A percentile compares a stretch with the other conserved stretches of the same genome.
phyloP scores from a whole-genome alignment of 2,797 vertebrate genomes.

The Setipinna tenuifilis region DNA sequence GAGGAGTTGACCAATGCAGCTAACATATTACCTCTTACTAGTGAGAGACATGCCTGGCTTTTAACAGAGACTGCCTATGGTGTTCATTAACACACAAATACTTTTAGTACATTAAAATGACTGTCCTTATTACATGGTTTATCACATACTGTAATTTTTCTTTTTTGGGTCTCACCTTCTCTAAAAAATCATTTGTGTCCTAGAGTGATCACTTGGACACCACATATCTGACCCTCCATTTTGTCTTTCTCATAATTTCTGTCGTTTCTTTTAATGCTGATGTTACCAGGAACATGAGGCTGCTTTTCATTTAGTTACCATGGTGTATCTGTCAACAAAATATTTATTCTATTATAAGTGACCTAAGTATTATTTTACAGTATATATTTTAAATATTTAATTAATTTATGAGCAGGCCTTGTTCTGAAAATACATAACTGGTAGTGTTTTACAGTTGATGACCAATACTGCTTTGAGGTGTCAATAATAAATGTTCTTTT shows the following conservation, averaged over 20 bases:
- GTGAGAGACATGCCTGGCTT: background rate
- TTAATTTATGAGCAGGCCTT: background rate
- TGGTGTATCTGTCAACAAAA: background rate
- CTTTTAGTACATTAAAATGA: background rate
- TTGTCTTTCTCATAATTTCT: background rate
- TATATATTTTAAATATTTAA: background rate
- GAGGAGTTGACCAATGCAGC: background rate
- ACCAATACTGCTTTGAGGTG: background rate
- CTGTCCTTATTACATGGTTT: too few species aligned
- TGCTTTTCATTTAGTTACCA: background rate
- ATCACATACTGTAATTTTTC: background rate
- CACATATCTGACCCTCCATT: background rate
- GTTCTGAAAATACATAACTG: background rate
- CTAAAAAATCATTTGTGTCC: background rate
- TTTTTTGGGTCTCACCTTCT: background rate
- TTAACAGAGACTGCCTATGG: background rate
- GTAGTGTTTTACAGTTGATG: background rate
- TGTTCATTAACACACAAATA: background rate
- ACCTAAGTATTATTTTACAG: background rate
- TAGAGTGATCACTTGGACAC: background rate
- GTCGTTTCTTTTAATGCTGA: background rate
- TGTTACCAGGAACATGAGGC: background rate
- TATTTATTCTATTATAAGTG: background rate
- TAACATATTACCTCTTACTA: background rate
- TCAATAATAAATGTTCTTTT: conserved; percentile 10